A percentile compares a stretch with the other conserved stretches of the same genome.
Conservation (phyloP, 1,140 invertebrate genomes). For the Penaeus japonicus region DNA sequence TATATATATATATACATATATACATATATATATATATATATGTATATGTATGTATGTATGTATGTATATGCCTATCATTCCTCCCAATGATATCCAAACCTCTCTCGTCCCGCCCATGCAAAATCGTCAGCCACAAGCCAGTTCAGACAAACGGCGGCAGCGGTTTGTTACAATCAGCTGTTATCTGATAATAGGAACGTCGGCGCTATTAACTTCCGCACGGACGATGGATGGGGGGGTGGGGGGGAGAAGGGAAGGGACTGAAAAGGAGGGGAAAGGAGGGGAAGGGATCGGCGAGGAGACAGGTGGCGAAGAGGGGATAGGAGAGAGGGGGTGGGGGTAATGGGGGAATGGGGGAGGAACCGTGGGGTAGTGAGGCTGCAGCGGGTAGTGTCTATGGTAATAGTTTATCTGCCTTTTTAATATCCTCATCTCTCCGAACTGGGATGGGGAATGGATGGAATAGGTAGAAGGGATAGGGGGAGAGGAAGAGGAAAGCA, state of each 20-base stretch:
- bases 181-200: neutral
- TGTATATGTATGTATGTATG: slow-evolving; percentile 23
- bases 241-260: neutral
- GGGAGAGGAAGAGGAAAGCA: too few relatives aligned
- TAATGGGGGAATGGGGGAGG: neutral
- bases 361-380: too few relatives aligned
- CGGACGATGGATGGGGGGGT: neutral
- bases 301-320: neutral
- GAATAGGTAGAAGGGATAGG: too few relatives aligned
- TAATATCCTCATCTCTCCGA: too few relatives aligned
- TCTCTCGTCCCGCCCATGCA: neutral
- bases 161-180: too few relatives aligned
- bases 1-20: neutral
- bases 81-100: too few relatives aligned
- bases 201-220: neutral
- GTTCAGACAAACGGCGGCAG: too few relatives aligned
- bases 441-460: too few relatives aligned
- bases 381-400: too few relatives aligned
- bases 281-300: neutral
- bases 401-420: too few relatives aligned
- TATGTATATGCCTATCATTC: neutral
- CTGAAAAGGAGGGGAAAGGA: neutral
- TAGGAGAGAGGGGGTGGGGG: neutral
- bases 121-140: too few relatives aligned
- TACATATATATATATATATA: slow-evolving; percentile 23